These are phyloP conservation scores for Ahaetulla prasina DNA, from an alignment of 2,113 vertebrate genomes.

Conservation along the genomic window DNA sequence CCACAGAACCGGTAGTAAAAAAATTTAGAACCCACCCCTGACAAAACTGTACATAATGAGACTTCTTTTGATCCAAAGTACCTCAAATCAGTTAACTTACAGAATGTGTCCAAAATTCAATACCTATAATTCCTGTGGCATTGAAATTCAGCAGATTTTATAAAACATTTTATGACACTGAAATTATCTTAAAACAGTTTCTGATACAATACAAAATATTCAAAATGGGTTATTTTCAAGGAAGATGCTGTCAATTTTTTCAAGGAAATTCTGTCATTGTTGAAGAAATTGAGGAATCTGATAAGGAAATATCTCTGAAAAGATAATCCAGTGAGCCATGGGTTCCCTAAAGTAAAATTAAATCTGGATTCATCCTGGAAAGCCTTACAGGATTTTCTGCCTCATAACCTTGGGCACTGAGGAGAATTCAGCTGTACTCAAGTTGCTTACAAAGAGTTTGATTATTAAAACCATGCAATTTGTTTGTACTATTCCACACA, in stretches of 20 bases:
- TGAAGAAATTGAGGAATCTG: neutral
- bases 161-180: neutral
- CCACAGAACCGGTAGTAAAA: too few species aligned
- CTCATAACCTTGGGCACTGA: neutral
- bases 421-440: neutral
- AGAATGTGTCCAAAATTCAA: neutral
- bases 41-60: neutral
- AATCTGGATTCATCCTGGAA: neutral
- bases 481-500: neutral
- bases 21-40: too few species aligned
- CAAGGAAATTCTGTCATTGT: neutral
- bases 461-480: neutral
- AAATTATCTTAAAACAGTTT: neutral
- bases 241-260: neutral
- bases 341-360: neutral
- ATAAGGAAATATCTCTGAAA: neutral
- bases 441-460: neutral
- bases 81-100: neutral
- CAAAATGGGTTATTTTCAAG: neutral
- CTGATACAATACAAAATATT: neutral
- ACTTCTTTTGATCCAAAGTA: neutral
- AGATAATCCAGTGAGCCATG: neutral
- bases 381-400: neutral
- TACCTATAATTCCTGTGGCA: neutral
- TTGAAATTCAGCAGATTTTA: neutral